These are phyloP conservation scores for Caenorhabditis sp. DNA, from an alignment of 2,888 invertebrate genomes.

Conservation along the genomic window DNA sequence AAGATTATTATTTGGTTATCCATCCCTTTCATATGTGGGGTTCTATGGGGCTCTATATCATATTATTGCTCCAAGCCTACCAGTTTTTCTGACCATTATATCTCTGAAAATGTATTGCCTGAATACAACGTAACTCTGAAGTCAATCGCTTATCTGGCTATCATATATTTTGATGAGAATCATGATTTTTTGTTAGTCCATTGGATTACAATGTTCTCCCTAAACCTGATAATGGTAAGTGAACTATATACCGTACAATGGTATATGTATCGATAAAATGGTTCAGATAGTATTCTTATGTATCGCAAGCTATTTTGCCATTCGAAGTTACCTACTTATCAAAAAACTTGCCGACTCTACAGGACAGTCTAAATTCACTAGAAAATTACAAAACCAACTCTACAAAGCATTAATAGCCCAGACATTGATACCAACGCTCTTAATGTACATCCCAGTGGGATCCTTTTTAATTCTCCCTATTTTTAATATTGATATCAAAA, in stretches of 20 bases:
- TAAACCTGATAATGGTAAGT: not conserved
- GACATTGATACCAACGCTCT: not conserved
- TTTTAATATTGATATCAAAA: not conserved
- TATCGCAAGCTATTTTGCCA: not conserved
- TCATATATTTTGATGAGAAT: not conserved
- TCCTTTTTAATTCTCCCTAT: not conserved
- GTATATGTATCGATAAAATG: too few relatives aligned
- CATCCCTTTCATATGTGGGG: not conserved
- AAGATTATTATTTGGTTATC: not conserved
- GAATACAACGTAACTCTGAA: not conserved
- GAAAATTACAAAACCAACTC: not conserved
- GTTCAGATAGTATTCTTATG: not conserved
- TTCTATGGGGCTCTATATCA: not conserved
- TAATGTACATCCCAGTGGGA: not conserved
- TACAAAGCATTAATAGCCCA: not conserved
- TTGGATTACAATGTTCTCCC: too few relatives aligned
- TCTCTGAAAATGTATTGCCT: not conserved
- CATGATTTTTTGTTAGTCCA: not conserved
- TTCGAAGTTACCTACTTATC: not conserved
- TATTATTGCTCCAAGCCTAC: not conserved
- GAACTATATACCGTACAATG: not conserved
- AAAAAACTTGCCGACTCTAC: not conserved
- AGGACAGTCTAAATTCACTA: not conserved
- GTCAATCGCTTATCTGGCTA: not conserved
- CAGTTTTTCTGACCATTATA: not conserved